Percentiles rank a stretch among this genome's conserved stretches.
These are phyloP conservation scores for Alosa alosa DNA, from an alignment of 2,113 vertebrate genomes.

Conservation along the genomic window DNA sequence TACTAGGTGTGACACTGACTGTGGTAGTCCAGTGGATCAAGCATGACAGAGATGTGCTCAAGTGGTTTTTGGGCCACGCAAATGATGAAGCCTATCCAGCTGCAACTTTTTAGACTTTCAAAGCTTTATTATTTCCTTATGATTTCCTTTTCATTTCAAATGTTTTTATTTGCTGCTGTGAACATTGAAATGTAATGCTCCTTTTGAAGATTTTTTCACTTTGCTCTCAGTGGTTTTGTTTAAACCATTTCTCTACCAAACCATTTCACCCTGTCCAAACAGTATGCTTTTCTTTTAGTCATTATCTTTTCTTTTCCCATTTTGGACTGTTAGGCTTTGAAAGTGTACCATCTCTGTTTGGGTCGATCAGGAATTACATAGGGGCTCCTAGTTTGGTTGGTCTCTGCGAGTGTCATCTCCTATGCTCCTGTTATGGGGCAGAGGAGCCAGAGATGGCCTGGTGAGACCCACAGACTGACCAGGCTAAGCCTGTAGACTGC, in stretches of 20 bases:
- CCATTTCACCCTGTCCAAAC: background rate
- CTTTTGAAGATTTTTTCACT: background rate
- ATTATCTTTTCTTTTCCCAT: background rate
- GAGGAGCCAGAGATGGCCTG: background rate
- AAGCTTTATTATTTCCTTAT: conserved; percentile 34
- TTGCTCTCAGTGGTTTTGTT: conserved; percentile 17
- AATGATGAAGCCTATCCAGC: background rate
- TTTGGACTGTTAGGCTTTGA: conserved; percentile 38
- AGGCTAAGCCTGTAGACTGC: background rate
- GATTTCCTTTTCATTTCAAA: background rate
- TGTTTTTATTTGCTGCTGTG: background rate
- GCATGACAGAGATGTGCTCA: background rate
- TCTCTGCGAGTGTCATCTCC: background rate
- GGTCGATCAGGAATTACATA: background rate
- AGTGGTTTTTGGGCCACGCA: background rate
- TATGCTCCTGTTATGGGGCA: background rate
- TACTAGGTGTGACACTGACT: background rate
- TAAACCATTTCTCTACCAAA: conserved; percentile 15
- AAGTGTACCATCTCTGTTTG: conserved; percentile 27
- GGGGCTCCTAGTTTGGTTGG: background rate
- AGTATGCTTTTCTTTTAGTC: conserved; percentile 18
- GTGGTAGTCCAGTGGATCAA: background rate
- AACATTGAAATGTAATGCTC: background rate
- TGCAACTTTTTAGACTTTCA: conserved; percentile 29
- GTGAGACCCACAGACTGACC: background rate